A percentile compares a stretch with the other conserved stretches of the same genome.
Conservation (phyloP, 2,797 vertebrate genomes). For the Borostomias antarcticus region DNA sequence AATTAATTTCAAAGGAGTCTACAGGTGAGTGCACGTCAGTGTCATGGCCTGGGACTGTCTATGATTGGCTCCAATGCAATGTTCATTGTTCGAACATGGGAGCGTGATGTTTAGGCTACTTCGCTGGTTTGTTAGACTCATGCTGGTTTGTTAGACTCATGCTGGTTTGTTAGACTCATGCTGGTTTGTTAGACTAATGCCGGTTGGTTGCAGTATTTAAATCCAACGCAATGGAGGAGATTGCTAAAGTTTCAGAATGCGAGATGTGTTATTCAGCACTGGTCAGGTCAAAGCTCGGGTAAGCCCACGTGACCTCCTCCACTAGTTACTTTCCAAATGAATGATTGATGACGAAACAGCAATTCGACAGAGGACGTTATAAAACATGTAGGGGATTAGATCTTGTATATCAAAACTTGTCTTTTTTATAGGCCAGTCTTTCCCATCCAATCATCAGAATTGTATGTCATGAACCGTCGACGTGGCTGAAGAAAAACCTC, state of each 20-base stretch:
- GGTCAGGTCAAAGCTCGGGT: constrained; percentile 37
- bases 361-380: background rate
- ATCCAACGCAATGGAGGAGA: constrained; percentile 32
- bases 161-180: no score
- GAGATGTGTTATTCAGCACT: constrained; percentile 51
- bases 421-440: no score
- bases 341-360: background rate
- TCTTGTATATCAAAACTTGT: no score
- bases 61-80: background rate
- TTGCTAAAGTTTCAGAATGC: constrained; percentile 22
- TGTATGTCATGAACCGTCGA: no score
- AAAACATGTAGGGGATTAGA: no score
- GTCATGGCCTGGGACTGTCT: background rate
- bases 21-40: background rate
- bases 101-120: background rate
- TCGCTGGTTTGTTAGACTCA: no score
- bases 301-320: background rate
- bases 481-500: no score
- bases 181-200: constrained; percentile 1
- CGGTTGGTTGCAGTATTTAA: background rate
- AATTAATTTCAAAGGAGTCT: background rate
- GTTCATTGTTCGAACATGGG: background rate
- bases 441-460: no score
- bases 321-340: background rate
- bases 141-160: no score